Evolutionary conservation across 2,888 invertebrate genomes (phyloP), one percentile per base, ranked within the genome.

Genomic region (Drosophila conformis): DNA sequence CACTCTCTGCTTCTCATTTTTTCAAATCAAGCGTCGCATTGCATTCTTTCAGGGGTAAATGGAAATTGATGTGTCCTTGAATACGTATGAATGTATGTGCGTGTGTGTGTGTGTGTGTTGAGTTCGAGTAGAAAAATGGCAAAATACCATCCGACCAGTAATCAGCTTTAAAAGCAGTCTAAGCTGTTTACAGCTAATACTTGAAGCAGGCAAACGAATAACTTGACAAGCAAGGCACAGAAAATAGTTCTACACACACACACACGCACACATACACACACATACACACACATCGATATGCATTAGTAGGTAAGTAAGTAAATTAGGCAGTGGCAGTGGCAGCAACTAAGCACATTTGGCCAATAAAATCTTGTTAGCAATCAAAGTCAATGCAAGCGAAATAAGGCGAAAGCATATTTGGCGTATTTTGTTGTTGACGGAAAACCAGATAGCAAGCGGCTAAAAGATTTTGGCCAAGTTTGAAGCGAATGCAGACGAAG

Each of bases 311-410:
- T 38, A 18, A 31, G 29, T 68, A 67, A 51, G 67, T 57, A 65
- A 73, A 78, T 77, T 75, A 49, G 69, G 29, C 42, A 59, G 27
- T 29, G 33, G 33, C 31, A 33, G 33, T 33, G 40, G 29, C 48
- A 48, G 27, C 65, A 67, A 48, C 69, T 48, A 52, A 56, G 66
- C 60, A 46, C 46, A 59, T 56, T 36, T 58, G 69, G 62, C 71
- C 78, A 71, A 76, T 76, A 73, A 76, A 80, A 76, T 73, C 80
- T 70, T 73, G 87, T 87, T 82, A 87, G 68, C 76, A 82, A 71
- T 68, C 68, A 67, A 67, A 56, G 62, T 13, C 78, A 63, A 75
- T 68, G 52, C 63, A 29, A 58, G 38, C 48, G 69, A 53, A 49
- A 51, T 42, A 51, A 27, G 67, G 35, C 56, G 5, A 21, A 62